phyloP scores from a whole-genome alignment of 2,113 vertebrate genomes.

The Oreochromis spilurus region DNA sequence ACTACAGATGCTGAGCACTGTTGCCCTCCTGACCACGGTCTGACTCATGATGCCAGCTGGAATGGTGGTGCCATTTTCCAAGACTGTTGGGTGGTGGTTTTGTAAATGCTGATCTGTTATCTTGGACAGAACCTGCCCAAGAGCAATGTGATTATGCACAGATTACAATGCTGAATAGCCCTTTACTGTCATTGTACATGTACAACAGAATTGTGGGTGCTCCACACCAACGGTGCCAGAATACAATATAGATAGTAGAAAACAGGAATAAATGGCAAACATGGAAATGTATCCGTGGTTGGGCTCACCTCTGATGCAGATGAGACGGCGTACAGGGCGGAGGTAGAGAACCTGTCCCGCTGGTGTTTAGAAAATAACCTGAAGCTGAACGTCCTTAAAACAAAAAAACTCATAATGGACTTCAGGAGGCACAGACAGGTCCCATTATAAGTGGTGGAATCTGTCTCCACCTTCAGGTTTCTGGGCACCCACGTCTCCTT shows the following conservation, averaged over 20 bases:
- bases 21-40: neutral
- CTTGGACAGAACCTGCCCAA: neutral
- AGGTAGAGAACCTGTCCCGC: neutral
- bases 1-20: neutral
- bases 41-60: neutral
- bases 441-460: neutral
- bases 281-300: neutral
- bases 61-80: neutral
- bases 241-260: neutral
- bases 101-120: neutral
- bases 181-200: neutral
- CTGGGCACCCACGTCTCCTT: neutral
- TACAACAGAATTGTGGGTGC: neutral
- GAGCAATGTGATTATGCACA: neutral
- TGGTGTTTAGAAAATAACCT: neutral
- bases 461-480: neutral
- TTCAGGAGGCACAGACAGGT: neutral
- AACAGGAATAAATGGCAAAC: neutral
- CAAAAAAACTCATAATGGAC: neutral
- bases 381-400: neutral
- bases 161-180: neutral
- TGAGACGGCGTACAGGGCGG: neutral
- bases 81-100: neutral
- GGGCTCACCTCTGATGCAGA: neutral
- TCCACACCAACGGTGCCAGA: neutral